Percentiles rank a stretch among this genome's conserved stretches.
phyloP scores from a whole-genome alignment of 2,888 invertebrate genomes.

The Orchesellides sinensis region DNA sequence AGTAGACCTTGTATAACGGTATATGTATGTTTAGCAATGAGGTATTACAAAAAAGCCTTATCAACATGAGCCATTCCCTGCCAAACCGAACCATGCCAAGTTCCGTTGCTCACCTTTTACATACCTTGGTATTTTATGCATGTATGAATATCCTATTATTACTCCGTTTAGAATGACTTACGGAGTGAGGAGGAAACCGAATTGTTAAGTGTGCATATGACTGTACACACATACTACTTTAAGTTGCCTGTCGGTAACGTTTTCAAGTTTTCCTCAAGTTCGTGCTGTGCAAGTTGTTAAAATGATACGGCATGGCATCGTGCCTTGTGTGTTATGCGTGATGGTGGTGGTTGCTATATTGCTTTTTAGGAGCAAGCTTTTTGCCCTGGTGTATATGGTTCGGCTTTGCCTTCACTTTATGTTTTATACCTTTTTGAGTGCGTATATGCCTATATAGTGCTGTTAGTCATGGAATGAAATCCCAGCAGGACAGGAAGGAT shows the following conservation, averaged over 20 bases:
- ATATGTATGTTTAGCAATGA: conserved; percentile 22
- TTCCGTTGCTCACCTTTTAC: conserved; percentile 50
- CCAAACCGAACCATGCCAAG: conserved; percentile 51
- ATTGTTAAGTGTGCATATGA: conserved; percentile 4
- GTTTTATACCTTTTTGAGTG: conserved; percentile 24
- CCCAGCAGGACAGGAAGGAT: conserved; percentile 66
- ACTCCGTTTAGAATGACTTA: conserved; percentile 51
- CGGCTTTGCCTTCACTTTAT: conserved; percentile 2
- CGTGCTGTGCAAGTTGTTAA: conserved; percentile 57
- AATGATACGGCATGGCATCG: conserved; percentile 41
- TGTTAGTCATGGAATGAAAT: conserved; percentile 65
- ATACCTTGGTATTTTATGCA: conserved; percentile 60
- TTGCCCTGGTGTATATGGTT: not conserved
- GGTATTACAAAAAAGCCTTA: conserved; percentile 28
- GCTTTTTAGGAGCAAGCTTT: not conserved
- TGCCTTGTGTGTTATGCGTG: conserved; percentile 13
- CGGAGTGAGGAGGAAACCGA: conserved; percentile 9
- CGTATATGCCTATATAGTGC: conserved; percentile 12
- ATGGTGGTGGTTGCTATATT: not conserved
- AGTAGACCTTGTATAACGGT: not conserved
- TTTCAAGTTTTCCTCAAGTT: conserved; percentile 17
- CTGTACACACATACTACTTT: not conserved
- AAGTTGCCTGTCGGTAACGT: conserved; percentile 13
- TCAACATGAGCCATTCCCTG: conserved; percentile 46
- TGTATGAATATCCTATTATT: conserved; percentile 47